Evolutionary conservation across 2,888 invertebrate genomes (phyloP), one percentile per base, ranked within the genome.

Genomic region (Noctua janthina): DNA sequence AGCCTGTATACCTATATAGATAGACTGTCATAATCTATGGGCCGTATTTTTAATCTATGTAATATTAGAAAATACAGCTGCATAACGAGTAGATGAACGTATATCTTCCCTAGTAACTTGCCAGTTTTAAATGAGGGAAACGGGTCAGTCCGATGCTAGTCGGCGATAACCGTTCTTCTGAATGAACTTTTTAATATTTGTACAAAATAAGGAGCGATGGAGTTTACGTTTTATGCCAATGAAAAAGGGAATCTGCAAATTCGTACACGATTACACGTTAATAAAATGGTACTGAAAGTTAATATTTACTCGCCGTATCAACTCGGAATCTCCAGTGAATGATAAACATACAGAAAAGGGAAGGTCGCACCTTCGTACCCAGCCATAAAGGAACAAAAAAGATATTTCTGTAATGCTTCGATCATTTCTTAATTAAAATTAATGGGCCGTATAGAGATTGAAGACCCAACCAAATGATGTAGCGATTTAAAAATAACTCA

Each of bases 361-460:
- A 67, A 29, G 49, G 49, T 59, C 73, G 7, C 17, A 39, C 23
- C 74, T 79, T 49, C 20, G 64, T 29, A 72, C 29, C 46, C 59
- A 49, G 15, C 20, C 64, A 20, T 43, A 85, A 83, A 76, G 67
- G 29, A 80, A 76, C 29, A 29, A 76, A 72, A 79, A 83, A 70
- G 3, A 70, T 72, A 68, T 64, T 74, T 76, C 2, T 73, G 59
- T 67, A 71, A 51, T 73, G 49, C 54, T 74, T 66, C 78, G 74
- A 86, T 83, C 20, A 81, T 83, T 76, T 71, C 69, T 66, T 83
- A 83, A 86, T 86, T 81, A 86, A 81, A 84, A 84, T 84, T 78
- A 81, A 84, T 81, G 71, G 64, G 69, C 46, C 62, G 68, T 75
- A 23, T 67, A 74, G 39, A 68, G 69, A 74, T 78, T 79, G 68